Evolutionary conservation across 2,797 vertebrate species (phyloP), one percentile per base, ranked within the genome.

Genomic region (Rhinoraja longicauda): DNA sequence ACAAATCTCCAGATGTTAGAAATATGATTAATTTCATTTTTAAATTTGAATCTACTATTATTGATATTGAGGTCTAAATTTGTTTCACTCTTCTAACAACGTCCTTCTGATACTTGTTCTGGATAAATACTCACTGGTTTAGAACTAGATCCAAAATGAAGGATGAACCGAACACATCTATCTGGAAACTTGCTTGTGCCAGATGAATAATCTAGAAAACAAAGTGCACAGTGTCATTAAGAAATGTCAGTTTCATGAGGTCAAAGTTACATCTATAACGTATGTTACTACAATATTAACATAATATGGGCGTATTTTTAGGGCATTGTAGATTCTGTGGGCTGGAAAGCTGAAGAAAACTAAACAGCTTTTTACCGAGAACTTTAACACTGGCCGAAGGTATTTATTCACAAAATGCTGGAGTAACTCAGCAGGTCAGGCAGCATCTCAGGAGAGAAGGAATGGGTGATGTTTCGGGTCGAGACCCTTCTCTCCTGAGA

Each of bases 101-200:
- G 19, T 19, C 78, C 78, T 57, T 57, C 3, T 15, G 53, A 26
- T 59, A 45, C 29, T 24, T 26, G 45, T 62, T 59, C 82, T 67
- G 57, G 21, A 39, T 36, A 9, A 93, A 62, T 92, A 96, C 98
- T 97, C 95, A 99, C 98, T 99, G 98, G 96, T 99, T 99, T 93
- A 99, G 96, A 93, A 96, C 97, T 94, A 99, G 96, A 95, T 99
- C 98, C 95, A 99, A 96, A 94, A 97, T 97, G 95, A 99, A 98
- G 93, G 97, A 95, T 0, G 94, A 95, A 94, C 97, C 96, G 84
- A 98, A 99, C 90, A 97, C 97, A 76, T 96, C 95, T 94, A 99
- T 96, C 95, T 98, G 94, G 93, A 99, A 99, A 94, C 98, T 98
- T 96, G 97, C 97, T 94, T 96, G 98, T 21, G 98, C 97, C 94